Evolutionary conservation across 2,797 vertebrate genomes (phyloP).

Genomic region (Chelidonichthys spinosus): DNA sequence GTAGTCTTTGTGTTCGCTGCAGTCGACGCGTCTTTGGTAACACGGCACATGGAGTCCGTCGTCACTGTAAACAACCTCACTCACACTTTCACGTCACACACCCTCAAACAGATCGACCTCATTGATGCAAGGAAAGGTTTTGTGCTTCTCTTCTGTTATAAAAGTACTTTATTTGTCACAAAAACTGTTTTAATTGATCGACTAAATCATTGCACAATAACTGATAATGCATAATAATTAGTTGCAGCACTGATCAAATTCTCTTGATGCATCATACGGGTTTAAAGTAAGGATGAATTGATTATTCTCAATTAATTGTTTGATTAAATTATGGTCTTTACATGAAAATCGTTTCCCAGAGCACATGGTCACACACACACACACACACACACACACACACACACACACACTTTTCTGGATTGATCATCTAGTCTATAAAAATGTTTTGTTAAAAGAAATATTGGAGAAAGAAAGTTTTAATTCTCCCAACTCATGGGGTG

Average conservation of each 20-base stretch:
- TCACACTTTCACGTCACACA: neutral
- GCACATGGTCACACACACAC: too few relatives aligned
- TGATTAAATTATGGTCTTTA: too few relatives aligned
- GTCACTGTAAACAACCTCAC: slow-evolving; percentile 15
- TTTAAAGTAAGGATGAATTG: too few relatives aligned
- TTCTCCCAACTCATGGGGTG: too few relatives aligned
- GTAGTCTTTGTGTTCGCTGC: neutral
- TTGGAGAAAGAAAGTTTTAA: too few relatives aligned
- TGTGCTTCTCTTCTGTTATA: neutral
- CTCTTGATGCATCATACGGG: too few relatives aligned
- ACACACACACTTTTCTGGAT: neutral
- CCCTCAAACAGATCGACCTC: neutral
- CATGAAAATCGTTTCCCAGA: too few relatives aligned
- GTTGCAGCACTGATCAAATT: neutral
- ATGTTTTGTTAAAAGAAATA: too few relatives aligned
- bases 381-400: too few relatives aligned
- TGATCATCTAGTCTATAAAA: neutral
- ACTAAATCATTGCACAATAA: neutral
- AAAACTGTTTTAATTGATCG: too few relatives aligned
- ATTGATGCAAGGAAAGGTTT: too few relatives aligned
- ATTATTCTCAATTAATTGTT: too few relatives aligned
- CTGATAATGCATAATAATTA: neutral
- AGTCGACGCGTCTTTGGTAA: neutral
- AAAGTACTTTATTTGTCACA: neutral
- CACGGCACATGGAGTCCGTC: slow-evolving; percentile 29